phyloP scores from a whole-genome alignment of 2,113 vertebrate genomes.

The Neotoma lepida region DNA sequence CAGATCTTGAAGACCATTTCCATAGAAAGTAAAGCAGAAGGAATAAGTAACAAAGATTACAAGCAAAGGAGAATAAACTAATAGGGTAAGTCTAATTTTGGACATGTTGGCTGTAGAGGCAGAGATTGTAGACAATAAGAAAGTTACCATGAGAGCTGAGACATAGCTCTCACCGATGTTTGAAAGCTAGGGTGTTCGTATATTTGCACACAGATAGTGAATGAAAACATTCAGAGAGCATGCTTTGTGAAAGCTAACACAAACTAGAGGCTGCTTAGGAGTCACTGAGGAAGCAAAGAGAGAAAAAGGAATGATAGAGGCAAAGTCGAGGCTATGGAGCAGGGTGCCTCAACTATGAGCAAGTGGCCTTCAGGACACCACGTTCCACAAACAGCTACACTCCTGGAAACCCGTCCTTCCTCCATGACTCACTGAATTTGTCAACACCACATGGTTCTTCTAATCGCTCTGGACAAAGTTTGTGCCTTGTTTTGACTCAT shows the following conservation, averaged over 20 bases:
- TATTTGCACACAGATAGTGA: background rate
- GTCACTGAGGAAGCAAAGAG: background rate
- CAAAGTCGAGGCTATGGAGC: background rate
- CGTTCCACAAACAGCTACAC: background rate
- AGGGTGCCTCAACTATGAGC: background rate
- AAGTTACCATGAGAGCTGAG: background rate
- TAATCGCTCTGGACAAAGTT: background rate
- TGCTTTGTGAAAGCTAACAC: background rate
- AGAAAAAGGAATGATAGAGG: background rate
- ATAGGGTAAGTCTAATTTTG: background rate
- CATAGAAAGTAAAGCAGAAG: background rate
- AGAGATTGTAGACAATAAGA: background rate
- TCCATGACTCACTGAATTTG: background rate
- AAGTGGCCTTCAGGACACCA: background rate
- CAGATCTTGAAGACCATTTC: background rate
- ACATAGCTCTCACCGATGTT: too few species aligned
- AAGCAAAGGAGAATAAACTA: background rate
- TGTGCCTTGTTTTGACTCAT: slow-evolving; percentile 1
- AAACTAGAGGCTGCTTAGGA: background rate
- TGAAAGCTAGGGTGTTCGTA: background rate
- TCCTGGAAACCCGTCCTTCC: slow-evolving; percentile 11
- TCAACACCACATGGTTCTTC: background rate
- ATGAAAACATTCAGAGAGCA: background rate
- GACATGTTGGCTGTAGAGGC: background rate
- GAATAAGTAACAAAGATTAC: background rate